Conservation (phyloP, 2,113 vertebrate species). For the Semnopithecus entellus region DNA sequence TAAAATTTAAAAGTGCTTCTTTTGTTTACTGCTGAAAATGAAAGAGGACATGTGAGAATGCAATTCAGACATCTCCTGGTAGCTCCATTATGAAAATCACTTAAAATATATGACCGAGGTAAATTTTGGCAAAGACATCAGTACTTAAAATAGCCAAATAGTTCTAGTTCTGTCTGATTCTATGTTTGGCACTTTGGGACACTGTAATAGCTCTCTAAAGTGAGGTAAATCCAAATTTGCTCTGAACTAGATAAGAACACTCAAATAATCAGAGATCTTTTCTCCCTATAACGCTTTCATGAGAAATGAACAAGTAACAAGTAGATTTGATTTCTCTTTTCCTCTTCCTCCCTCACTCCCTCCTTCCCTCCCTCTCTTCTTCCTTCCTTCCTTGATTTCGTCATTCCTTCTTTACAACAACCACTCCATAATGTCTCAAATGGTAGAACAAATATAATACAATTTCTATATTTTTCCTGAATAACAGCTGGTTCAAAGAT, state of each 20-base stretch:
- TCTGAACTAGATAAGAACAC: not conserved
- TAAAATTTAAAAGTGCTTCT: not conserved
- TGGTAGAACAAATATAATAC: not conserved
- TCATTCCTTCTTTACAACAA: not conserved
- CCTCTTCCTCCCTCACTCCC: not conserved
- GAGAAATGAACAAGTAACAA: not conserved
- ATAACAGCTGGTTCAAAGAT: not conserved
- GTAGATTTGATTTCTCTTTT: not conserved
- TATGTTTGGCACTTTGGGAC: not conserved
- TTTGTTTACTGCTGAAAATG: not conserved
- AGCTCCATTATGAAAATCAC: not conserved
- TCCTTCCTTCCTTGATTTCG: too few relatives aligned
- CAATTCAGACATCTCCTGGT: not conserved
- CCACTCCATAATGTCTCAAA: not conserved
- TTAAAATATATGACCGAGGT: not conserved
- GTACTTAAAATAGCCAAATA: not conserved
- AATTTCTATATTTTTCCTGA: not conserved
- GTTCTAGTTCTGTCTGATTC: slow-evolving; percentile 21
- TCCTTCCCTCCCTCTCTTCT: not conserved
- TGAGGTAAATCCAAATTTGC: not conserved
- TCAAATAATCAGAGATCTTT: not conserved
- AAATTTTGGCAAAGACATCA: not conserved
- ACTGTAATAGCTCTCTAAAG: not conserved
- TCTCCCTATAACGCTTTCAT: not conserved
- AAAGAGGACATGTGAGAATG: not conserved